A percentile compares a stretch with the other conserved stretches of the same genome.
These are phyloP conservation scores for Brachyrhaphis roseni DNA, from an alignment of 2,797 vertebrate species.

Conservation along the genomic window DNA sequence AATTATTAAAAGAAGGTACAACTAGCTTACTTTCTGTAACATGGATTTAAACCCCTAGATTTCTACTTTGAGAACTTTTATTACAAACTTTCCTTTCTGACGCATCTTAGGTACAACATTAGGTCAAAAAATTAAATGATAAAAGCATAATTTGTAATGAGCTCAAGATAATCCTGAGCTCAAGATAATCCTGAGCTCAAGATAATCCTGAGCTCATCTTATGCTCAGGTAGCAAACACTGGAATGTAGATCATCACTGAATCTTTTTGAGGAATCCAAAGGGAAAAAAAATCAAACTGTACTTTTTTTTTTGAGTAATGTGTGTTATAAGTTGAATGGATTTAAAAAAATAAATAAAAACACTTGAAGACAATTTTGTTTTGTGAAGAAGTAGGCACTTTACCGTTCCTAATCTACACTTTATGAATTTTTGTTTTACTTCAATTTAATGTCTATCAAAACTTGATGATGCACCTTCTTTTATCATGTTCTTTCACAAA, in stretches of 20 bases:
- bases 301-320: neutral
- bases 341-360: neutral
- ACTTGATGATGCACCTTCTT: neutral
- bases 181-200: slow-evolving; percentile 9
- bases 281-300: slow-evolving; percentile 32
- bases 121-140: slow-evolving; percentile 12
- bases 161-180: neutral
- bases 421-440: neutral
- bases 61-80: slow-evolving; percentile 5
- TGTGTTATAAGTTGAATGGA: slow-evolving; percentile 5
- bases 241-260: slow-evolving; percentile 60
- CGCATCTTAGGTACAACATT: slow-evolving; percentile 42
- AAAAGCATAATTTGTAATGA: neutral
- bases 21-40: slow-evolving; percentile 21
- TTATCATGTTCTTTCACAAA: neutral
- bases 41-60: slow-evolving; percentile 28
- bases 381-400: neutral
- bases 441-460: neutral
- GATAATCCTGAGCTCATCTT: slow-evolving; percentile 14
- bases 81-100: slow-evolving; percentile 7
- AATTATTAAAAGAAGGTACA: slow-evolving; percentile 53
- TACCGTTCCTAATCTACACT: neutral
- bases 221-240: slow-evolving; percentile 59
- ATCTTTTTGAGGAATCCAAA: slow-evolving; percentile 37
- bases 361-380: neutral